Percentiles rank a stretch among this genome's conserved stretches.
These are phyloP conservation scores for Sinelater perroti DNA, from an alignment of 2,888 invertebrate genomes.

Conservation along the genomic window DNA sequence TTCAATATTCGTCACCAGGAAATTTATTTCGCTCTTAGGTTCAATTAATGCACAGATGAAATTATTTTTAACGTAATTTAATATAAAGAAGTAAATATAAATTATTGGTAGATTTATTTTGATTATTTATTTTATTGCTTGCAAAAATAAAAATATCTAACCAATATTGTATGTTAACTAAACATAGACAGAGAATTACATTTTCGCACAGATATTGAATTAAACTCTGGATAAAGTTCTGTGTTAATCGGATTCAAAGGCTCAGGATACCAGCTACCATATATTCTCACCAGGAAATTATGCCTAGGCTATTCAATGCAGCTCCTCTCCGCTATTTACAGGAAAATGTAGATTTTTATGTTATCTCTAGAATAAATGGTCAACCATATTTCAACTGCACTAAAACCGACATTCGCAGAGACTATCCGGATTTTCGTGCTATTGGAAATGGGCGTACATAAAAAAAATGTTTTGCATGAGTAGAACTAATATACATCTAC, in stretches of 20 bases:
- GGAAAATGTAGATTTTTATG: neutral
- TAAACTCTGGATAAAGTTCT: neutral
- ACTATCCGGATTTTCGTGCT: no score
- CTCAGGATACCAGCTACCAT: neutral
- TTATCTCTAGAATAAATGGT: no score
- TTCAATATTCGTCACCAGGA: slow-evolving; percentile 2
- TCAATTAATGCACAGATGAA: neutral
- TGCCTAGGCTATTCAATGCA: neutral
- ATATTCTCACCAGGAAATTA: neutral
- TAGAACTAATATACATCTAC: no score
- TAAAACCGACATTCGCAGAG: no score
- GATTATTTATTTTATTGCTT: neutral
- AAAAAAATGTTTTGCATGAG: no score
- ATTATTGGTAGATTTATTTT: no score
- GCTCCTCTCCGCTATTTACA: neutral
- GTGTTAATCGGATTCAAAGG: neutral
- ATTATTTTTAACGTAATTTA: neutral
- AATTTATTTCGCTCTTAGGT: neutral
- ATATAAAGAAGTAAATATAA: neutral
- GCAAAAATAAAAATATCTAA: neutral
- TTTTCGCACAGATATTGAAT: neutral
- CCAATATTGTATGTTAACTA: neutral
- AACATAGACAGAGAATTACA: neutral
- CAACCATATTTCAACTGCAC: no score
- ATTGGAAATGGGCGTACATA: no score